Evolutionary conservation across 2,797 vertebrate genomes (phyloP).

Genomic region (Acanthurus lineatus): DNA sequence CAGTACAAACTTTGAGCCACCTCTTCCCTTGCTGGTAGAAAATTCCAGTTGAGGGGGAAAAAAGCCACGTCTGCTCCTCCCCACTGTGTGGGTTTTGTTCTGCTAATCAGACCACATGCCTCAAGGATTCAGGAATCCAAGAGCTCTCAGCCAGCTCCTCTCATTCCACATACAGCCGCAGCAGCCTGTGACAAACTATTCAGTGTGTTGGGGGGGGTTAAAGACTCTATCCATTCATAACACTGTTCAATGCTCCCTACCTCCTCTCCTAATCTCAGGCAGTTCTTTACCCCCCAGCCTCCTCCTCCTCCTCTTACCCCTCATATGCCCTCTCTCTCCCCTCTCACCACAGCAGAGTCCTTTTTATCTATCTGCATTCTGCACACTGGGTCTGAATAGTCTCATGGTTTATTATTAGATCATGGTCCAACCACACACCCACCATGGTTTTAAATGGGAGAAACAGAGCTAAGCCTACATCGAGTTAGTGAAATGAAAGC

Average conservation of each 20-base stretch:
- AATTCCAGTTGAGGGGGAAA: constrained; percentile 71
- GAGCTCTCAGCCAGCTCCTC: constrained; percentile 81
- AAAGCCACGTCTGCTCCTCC: constrained; percentile 81
- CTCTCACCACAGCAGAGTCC: constrained; percentile 68
- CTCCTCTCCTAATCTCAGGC: constrained; percentile 76
- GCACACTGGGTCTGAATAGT: constrained; percentile 66
- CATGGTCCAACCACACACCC: constrained; percentile 69
- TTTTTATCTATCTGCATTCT: constrained; percentile 71
- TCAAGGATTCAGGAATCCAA: constrained; percentile 84
- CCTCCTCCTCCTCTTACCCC: constrained; percentile 71
- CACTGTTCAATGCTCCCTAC: constrained; percentile 65
- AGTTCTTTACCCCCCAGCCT: constrained; percentile 56
- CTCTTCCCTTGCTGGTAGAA: constrained; percentile 72
- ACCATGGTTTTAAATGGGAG: constrained; percentile 66
- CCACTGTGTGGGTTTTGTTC: constrained; percentile 86
- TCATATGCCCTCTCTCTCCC: constrained; percentile 79
- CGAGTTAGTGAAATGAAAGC: constrained; percentile 57
- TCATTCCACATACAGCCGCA: constrained; percentile 82
- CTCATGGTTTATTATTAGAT: constrained; percentile 83
- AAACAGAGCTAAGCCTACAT: constrained; percentile 49
- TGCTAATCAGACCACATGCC: constrained; percentile 87
- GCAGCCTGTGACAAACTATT: constrained; percentile 85
- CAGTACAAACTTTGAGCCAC: constrained; percentile 71
- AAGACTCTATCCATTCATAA: constrained; percentile 88
- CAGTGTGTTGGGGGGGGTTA: constrained; percentile 82